phyloP scores from a whole-genome alignment of 2,113 vertebrate genomes.

The Beaufortia kweichowensis region DNA sequence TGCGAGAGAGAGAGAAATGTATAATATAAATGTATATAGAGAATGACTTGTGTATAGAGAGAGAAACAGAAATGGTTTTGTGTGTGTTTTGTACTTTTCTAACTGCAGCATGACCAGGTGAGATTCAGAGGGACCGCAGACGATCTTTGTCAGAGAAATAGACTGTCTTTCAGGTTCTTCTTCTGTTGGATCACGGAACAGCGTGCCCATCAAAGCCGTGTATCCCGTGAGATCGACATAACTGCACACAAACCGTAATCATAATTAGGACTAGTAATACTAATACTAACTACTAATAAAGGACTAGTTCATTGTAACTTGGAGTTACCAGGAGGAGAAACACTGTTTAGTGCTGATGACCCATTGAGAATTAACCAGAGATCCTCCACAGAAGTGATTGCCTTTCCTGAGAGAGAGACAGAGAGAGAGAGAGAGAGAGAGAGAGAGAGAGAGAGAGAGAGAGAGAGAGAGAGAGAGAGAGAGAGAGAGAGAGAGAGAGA shows the following conservation, averaged over 20 bases:
- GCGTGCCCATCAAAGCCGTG: conserved; percentile 84
- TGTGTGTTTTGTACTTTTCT: conserved; percentile 69
- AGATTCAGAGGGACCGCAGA: conserved; percentile 89
- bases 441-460: too few species aligned
- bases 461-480: conserved; percentile 7
- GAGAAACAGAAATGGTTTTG: too few species aligned
- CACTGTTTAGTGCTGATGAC: conserved; percentile 94
- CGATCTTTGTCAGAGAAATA: conserved; percentile 79
- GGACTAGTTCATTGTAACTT: too few species aligned
- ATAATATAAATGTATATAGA: too few species aligned
- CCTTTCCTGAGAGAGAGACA: conserved; percentile 83
- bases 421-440: neutral
- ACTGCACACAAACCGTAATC: conserved; percentile 71
- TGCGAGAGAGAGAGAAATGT: conserved; percentile 56
- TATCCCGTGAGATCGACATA: conserved; percentile 83
- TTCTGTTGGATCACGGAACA: conserved; percentile 80
- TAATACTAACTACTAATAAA: too few species aligned
- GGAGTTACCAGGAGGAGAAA: conserved; percentile 89
- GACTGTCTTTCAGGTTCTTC: conserved; percentile 79
- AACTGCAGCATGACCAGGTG: conserved; percentile 92
- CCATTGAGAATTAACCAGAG: conserved; percentile 90
- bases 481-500: neutral
- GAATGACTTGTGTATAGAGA: too few species aligned
- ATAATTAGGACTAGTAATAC: too few species aligned
- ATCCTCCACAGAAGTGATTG: conserved; percentile 92